Evolutionary conservation across 2,797 vertebrate species (phyloP).

Genomic region (Acanthiza pusilla): DNA sequence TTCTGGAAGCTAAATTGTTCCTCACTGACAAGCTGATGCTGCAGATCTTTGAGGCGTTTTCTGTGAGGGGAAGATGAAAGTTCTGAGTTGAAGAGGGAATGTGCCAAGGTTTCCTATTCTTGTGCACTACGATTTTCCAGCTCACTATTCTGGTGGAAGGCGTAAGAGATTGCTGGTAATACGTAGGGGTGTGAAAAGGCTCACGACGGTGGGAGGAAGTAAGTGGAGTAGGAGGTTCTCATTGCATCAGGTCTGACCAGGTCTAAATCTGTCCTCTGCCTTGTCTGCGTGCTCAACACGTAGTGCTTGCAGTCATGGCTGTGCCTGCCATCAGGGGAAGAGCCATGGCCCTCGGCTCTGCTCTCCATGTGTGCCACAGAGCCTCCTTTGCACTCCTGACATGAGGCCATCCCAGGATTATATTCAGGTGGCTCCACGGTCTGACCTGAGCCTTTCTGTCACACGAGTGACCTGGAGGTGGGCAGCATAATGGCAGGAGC

Average conservation of each 20-base stretch:
- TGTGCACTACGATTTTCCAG: neutral
- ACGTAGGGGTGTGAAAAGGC: neutral
- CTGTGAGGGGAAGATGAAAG: neutral
- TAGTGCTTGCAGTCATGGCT: neutral
- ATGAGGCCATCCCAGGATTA: rapidly evolving
- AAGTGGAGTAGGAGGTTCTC: neutral
- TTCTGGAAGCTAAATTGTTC: neutral
- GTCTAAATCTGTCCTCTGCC: neutral
- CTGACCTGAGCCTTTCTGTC: neutral
- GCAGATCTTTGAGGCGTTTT: neutral
- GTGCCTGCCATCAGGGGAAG: neutral
- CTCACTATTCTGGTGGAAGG: neutral
- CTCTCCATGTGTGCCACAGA: neutral
- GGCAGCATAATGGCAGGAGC: neutral
- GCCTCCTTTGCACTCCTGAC: neutral
- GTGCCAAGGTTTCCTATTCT: neutral
- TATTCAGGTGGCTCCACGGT: neutral
- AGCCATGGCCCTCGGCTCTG: neutral
- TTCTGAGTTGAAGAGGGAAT: neutral
- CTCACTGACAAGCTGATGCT: neutral
- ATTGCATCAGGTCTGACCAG: neutral
- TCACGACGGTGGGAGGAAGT: neutral
- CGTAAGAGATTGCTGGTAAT: neutral
- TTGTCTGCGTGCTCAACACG: neutral
- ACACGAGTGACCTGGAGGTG: neutral